Evolutionary conservation across 1,140 invertebrate species (phyloP).

Genomic region (Venustaconcha ellipsiformis): DNA sequence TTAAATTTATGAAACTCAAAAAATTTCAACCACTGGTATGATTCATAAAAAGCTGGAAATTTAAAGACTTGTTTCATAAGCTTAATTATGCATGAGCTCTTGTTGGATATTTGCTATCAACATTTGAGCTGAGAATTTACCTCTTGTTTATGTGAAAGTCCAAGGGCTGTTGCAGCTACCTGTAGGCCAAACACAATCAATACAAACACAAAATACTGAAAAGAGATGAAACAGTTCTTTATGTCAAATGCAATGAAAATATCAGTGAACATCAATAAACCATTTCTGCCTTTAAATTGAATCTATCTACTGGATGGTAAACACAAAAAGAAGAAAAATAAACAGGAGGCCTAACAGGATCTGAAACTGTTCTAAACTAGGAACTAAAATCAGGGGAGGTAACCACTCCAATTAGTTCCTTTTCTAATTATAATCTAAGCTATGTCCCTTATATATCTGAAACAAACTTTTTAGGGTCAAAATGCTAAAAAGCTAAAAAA

Average conservation of each 20-base stretch:
- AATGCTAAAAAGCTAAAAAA: too few relatives aligned
- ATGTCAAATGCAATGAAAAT: neutral
- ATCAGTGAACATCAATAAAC: neutral
- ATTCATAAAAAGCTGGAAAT: conserved; percentile 1
- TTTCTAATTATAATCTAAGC: neutral
- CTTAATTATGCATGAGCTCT: too few relatives aligned
- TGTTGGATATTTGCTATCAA: too few relatives aligned
- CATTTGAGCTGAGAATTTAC: conserved; percentile 66
- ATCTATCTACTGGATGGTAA: too few relatives aligned
- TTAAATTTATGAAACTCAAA: too few relatives aligned
- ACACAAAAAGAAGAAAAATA: neutral
- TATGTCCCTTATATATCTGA: neutral
- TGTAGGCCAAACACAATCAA: conserved; percentile 84
- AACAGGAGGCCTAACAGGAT: neutral
- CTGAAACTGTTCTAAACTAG: neutral
- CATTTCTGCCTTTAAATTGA: neutral
- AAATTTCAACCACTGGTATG: neutral
- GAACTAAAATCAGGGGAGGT: too few relatives aligned
- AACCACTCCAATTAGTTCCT: too few relatives aligned
- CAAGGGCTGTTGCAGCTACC: conserved; percentile 81
- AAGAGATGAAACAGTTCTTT: conserved; percentile 28
- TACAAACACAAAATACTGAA: conserved; percentile 87
- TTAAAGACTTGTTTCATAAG: conserved; percentile 77
- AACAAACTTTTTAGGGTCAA: too few relatives aligned
- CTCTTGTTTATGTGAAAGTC: conserved; percentile 81